Evolutionary conservation across 2,113 vertebrate species (phyloP).

Genomic region (Zosterops lateralis): DNA sequence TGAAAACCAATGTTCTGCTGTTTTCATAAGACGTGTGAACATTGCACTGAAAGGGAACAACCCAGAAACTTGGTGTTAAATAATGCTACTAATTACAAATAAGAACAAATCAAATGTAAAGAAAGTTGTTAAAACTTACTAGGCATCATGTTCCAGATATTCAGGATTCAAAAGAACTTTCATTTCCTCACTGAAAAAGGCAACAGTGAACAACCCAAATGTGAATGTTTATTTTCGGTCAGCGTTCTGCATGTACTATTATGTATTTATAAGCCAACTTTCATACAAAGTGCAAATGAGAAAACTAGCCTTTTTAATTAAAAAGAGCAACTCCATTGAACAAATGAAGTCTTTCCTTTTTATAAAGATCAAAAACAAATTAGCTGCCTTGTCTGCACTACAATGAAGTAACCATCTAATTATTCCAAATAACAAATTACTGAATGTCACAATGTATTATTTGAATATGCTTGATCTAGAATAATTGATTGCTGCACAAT

Average conservation of each 20-base stretch:
- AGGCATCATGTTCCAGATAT: constrained; percentile 95
- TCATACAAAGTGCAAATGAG: constrained; percentile 60
- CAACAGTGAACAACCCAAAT: constrained; percentile 65
- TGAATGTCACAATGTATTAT: constrained; percentile 68
- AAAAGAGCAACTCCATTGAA: constrained; percentile 68
- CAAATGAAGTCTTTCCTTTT: constrained; percentile 71
- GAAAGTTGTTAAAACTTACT: constrained; percentile 83
- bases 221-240: constrained; percentile 55
- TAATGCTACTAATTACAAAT: neutral
- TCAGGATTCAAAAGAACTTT: constrained; percentile 88
- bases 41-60: constrained; percentile 74
- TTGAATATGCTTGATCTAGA: constrained; percentile 71
- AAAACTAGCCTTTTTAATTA: constrained; percentile 70
- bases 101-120: constrained; percentile 20
- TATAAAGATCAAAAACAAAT: constrained; percentile 71
- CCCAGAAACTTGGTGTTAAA: constrained; percentile 28
- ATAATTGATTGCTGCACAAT: constrained; percentile 68
- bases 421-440: constrained; percentile 73
- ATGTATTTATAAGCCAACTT: constrained; percentile 62
- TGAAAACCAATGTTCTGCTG: constrained; percentile 84
- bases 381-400: constrained; percentile 65
- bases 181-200: constrained; percentile 90
- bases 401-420: constrained; percentile 72
- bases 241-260: constrained; percentile 19
- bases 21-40: constrained; percentile 83